Evolutionary conservation across 1,140 invertebrate species (phyloP).

Genomic region (Conus betulinus): DNA sequence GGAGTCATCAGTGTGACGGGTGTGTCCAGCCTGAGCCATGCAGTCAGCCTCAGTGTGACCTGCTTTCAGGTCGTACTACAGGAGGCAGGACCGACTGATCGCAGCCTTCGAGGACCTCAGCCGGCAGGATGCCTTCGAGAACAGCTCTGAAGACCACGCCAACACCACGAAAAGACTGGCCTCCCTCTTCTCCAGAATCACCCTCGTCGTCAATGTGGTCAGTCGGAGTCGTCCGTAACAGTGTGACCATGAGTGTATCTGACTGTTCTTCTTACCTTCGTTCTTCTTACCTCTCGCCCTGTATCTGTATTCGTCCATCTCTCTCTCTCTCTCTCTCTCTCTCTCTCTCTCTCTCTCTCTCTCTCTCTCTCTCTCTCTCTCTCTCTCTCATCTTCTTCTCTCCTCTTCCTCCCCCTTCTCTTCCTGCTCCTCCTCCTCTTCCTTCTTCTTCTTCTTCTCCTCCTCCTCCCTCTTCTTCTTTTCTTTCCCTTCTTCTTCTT

Average conservation of each 20-base stretch:
- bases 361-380: background rate
- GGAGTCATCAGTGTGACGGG: no score
- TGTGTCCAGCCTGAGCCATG: no score
- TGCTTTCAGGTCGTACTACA: constrained; percentile 61
- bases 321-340: background rate
- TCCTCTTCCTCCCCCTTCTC: no score
- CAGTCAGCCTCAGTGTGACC: no score
- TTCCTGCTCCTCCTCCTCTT: no score
- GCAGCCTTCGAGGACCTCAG: constrained; percentile 53
- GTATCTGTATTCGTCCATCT: background rate
- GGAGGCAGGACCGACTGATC: constrained; percentile 59
- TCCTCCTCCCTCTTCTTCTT: no score
- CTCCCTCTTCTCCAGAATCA: constrained; percentile 39
- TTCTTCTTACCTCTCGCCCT: background rate
- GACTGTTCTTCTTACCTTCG: background rate
- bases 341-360: background rate
- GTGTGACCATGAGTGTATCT: background rate
- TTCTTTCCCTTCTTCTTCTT: no score
- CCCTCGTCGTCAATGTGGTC: constrained; percentile 59
- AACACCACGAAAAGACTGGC: background rate
- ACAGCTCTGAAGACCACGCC: constrained; percentile 22
- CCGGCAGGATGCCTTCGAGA: constrained; percentile 39
- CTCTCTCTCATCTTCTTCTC: no score
- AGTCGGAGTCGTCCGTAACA: constrained; percentile 1
- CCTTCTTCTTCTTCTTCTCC: no score